Evolutionary conservation across 2,797 vertebrate genomes (phyloP).

Genomic region (Odontamblyopus rebecca): DNA sequence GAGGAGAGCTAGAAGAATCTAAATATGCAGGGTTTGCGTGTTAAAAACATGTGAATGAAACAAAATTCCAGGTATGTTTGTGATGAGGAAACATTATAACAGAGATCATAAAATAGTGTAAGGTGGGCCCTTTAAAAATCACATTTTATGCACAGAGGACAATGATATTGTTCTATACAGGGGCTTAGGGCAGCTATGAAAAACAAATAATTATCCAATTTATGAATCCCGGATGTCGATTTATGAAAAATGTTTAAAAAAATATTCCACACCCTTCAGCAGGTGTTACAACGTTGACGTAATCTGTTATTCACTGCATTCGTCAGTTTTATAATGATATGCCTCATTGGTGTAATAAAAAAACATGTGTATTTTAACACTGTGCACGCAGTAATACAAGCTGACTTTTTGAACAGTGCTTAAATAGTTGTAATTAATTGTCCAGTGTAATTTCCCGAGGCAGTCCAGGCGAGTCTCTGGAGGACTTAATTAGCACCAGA

Average conservation of each 20-base stretch:
- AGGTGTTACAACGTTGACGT: neutral
- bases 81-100: no score
- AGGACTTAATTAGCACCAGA: conserved; percentile 47
- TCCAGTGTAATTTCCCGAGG: conserved; percentile 40
- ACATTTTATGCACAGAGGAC: no score
- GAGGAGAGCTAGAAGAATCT: no score
- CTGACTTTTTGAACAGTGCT: conserved; percentile 31
- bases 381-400: conserved; percentile 1
- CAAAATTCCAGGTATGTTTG: no score
- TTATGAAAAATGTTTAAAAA: neutral
- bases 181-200: no score
- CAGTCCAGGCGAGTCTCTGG: conserved; percentile 22
- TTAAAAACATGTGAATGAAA: no score
- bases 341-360: conserved; percentile 6
- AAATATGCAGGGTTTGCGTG: no score
- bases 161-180: no score
- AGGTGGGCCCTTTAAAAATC: no score
- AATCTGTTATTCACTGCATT: neutral
- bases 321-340: neutral
- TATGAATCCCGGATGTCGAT: no score
- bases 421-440: conserved; percentile 44
- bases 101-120: no score
- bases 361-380: neutral
- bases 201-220: no score
- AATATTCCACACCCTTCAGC: neutral